Evolutionary conservation across 2,888 invertebrate genomes (phyloP).

Genomic region (Lasioglossum marginatum): DNA sequence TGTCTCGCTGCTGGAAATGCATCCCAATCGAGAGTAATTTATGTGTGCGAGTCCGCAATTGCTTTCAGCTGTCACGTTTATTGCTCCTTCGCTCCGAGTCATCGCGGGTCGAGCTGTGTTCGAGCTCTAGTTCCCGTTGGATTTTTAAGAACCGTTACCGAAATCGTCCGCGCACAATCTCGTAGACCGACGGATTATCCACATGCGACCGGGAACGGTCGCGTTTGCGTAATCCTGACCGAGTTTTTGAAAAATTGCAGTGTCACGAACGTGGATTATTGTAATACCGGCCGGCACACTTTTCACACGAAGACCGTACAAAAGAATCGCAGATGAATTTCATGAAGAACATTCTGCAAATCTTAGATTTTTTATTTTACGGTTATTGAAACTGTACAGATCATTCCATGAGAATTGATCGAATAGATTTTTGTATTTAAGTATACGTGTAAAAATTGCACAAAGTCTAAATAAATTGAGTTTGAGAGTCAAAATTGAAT

Average conservation of each 20-base stretch:
- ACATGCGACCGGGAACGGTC: background rate
- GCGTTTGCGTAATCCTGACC: background rate
- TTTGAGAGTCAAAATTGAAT: no score
- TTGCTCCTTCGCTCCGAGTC: background rate
- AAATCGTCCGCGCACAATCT: background rate
- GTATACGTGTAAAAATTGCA: no score
- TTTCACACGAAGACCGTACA: background rate
- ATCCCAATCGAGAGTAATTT: constrained; percentile 8
- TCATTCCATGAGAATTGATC: no score
- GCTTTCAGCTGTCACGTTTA: constrained; percentile 21
- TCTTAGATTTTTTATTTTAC: no score
- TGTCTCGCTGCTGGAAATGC: constrained; percentile 1
- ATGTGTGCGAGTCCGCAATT: constrained; percentile 2
- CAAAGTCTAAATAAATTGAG: no score
- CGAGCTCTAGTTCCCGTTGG: constrained; percentile 11
- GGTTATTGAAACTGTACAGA: no score
- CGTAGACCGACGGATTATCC: background rate
- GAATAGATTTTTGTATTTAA: no score
- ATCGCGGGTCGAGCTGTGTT: constrained; percentile 4
- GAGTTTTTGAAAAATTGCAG: constrained; percentile 1
- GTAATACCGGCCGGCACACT: background rate
- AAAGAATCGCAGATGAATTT: background rate
- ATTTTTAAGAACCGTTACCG: constrained; percentile 12
- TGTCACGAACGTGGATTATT: constrained; percentile 3
- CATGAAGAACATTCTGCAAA: no score